Evolutionary conservation across 2,797 vertebrate species (phyloP).

Genomic region (Halcyon smyrnensis): DNA sequence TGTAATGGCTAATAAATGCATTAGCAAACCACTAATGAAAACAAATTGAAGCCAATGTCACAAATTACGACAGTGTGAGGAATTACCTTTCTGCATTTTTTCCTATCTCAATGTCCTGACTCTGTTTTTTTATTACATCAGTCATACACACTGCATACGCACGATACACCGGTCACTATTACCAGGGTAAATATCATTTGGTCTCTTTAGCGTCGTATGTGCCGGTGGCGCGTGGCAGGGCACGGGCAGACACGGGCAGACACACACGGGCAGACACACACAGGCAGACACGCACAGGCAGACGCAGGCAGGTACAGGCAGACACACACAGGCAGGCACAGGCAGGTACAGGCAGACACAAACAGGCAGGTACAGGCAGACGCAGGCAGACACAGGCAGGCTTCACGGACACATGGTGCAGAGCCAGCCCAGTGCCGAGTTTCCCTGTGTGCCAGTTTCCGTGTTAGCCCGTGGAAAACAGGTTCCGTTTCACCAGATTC

Average conservation of each 20-base stretch:
- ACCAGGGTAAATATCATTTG: not conserved
- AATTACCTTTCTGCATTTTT: conserved; percentile 24
- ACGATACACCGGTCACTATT: not conserved
- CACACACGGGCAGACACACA: no score
- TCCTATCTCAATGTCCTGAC: not conserved
- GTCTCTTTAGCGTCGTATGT: rapidly evolving
- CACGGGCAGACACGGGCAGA: not conserved
- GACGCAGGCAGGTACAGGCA: no score
- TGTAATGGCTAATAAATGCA: conserved; percentile 44
- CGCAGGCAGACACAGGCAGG: not conserved
- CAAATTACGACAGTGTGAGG: conserved; percentile 31
- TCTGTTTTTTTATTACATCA: conserved; percentile 36
- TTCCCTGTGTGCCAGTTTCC: not conserved
- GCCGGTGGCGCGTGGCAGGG: rapidly evolving
- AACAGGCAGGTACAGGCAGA: no score
- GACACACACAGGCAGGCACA: no score
- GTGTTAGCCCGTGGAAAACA: rapidly evolving
- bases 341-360: no score
- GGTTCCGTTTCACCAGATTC: rapidly evolving
- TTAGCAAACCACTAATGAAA: conserved; percentile 48
- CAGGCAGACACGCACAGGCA: no score
- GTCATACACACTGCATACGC: not conserved
- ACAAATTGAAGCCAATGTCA: conserved; percentile 35
- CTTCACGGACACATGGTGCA: rapidly evolving
- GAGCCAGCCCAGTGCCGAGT: not conserved